Conservation (phyloP, 2,797 vertebrate genomes). For the Natrix natrix region DNA sequence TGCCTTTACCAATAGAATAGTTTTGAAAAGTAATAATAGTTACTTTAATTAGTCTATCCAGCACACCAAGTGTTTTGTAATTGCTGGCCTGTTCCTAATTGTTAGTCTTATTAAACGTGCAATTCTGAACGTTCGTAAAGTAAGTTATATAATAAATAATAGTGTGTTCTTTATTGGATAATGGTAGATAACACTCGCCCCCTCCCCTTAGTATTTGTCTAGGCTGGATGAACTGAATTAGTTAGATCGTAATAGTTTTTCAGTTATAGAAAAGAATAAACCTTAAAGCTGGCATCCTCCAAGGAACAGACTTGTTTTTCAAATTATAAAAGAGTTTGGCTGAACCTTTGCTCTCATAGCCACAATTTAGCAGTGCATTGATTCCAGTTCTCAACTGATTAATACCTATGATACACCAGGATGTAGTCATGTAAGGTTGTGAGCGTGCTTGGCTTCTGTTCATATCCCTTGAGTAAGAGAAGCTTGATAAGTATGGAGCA, state of each 20-base stretch:
- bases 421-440: conserved; percentile 44
- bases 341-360: neutral
- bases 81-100: neutral
- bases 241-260: neutral
- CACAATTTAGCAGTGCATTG: conserved; percentile 8
- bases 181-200: neutral
- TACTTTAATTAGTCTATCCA: neutral
- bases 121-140: neutral
- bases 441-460: conserved; percentile 32
- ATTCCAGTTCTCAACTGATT: conserved; percentile 43
- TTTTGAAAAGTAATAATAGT: neutral
- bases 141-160: neutral
- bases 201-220: neutral
- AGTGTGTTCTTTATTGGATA: neutral
- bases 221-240: neutral
- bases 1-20: neutral
- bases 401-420: conserved; percentile 47
- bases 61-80: neutral
- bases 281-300: neutral
- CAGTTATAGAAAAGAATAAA: neutral
- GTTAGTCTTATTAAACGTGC: neutral
- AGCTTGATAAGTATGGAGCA: conserved; percentile 48
- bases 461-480: conserved; percentile 50
- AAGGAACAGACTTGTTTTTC: neutral
- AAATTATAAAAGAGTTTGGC: neutral